Evolutionary conservation across 2,797 vertebrate genomes (phyloP).

Genomic region (Acrocephalus scirpaceus): DNA sequence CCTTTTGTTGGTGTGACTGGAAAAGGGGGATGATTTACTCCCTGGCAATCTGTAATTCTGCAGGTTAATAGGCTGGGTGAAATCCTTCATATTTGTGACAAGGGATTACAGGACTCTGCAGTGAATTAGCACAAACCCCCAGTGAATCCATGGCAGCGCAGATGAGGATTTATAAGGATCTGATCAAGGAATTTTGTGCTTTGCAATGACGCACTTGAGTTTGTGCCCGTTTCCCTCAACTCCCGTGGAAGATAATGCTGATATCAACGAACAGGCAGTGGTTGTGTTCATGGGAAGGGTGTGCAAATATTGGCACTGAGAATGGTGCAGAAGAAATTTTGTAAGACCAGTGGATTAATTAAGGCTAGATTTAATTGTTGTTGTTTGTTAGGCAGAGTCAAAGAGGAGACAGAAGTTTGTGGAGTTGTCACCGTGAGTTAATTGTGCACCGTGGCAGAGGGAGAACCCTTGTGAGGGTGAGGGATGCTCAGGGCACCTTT

Average conservation of each 20-base stretch:
- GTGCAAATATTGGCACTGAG: too few species aligned
- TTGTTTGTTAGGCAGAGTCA: neutral
- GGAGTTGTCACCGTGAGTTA: neutral
- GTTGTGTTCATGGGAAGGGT: neutral
- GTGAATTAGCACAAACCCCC: constrained; percentile 10
- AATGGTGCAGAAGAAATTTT: neutral
- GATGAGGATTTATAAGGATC: neutral
- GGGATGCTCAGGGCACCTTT: neutral
- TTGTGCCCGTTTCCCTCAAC: neutral
- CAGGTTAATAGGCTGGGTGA: constrained; percentile 28
- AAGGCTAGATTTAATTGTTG: neutral
- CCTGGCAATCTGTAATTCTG: constrained; percentile 20
- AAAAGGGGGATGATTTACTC: constrained; percentile 27
- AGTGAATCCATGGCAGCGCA: neutral
- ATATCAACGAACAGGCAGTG: neutral
- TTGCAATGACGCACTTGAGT: neutral
- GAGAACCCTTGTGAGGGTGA: neutral
- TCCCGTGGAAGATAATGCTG: neutral
- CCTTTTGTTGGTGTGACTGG: constrained; percentile 13
- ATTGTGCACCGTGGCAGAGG: neutral
- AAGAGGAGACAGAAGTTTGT: neutral
- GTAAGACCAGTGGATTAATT: neutral
- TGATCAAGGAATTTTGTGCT: constrained; percentile 15
- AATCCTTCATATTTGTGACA: constrained; percentile 32
- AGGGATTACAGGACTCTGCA: constrained; percentile 35